Evolutionary conservation across 1,140 invertebrate genomes (phyloP), one percentile per base, ranked within the genome.

Genomic region (Monochamus saltuarius): DNA sequence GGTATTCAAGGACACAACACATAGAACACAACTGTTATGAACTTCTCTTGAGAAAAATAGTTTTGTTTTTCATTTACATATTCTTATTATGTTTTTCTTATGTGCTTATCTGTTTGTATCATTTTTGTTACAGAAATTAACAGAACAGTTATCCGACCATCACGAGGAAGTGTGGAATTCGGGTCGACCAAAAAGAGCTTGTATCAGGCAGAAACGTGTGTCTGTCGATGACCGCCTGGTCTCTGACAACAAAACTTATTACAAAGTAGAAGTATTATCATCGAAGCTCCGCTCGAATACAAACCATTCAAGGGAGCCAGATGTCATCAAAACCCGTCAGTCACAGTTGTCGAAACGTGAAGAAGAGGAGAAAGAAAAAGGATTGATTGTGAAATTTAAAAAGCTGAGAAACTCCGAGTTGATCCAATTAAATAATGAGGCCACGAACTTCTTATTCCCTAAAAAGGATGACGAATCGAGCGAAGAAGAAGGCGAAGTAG

Each of bases 391-490:
- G 0, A 85, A 90, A 62, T 90, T 90, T 65, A 84, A 82, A 53
- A 86, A 87, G 52, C 82, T 89, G 4, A 79, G 89, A 16, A 83
- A 85, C 50, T 87, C 89, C 0, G 89, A 91, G 74, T 67, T 92
- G 14, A 85, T 85, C 0, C 79, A 88, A 14, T 71, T 92, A 1
- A 91, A 89, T 57, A 87, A 90, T 59, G 89, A 92, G 73, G 90
- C 89, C 0, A 89, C 91, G 65, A 90, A 87, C 49, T 92, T 91
- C 71, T 88, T 92, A 85, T 92, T 92, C 72, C 85, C 87, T 0
- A 84, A 83, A 59, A 81, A 84, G 34, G 82, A 58, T 19, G 65
- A 85, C 17, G 83, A 85, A 10, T 81, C 80, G 0, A 84, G 80
- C 56, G 72, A 73, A 19, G 70, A 71, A 22, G 75, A 76, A 38